These are phyloP conservation scores for Agonum fuliginosum DNA, from an alignment of 2,888 invertebrate species.

Conservation along the genomic window DNA sequence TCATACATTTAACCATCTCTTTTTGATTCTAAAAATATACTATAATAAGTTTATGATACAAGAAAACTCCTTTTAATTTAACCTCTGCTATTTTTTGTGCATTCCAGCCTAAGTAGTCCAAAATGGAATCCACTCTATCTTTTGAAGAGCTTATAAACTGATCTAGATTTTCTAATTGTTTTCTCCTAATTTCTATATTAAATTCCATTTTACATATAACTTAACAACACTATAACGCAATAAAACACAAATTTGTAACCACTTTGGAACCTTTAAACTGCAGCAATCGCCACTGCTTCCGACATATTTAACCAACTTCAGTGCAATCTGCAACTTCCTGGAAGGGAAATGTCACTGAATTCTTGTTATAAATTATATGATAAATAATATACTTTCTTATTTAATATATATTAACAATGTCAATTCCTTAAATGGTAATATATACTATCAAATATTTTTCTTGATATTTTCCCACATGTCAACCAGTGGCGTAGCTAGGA, in stretches of 20 bases:
- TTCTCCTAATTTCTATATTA: slow-evolving; percentile 71
- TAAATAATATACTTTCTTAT: no score
- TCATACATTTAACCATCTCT: slow-evolving; percentile 71
- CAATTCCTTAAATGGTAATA: no score
- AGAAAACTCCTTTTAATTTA: slow-evolving; percentile 53
- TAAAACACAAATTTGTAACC: slow-evolving; percentile 35
- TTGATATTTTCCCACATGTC: no score
- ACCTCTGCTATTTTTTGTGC: slow-evolving; percentile 68
- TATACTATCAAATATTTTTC: no score
- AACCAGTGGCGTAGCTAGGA: no score
- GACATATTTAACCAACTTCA: background rate
- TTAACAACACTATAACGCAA: slow-evolving; percentile 5
- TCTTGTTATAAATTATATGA: background rate
- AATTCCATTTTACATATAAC: slow-evolving; percentile 68
- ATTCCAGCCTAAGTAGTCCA: slow-evolving; percentile 69
- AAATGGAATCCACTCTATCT: slow-evolving; percentile 68
- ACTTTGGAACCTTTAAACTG: slow-evolving; percentile 22
- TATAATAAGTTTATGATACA: slow-evolving; percentile 22
- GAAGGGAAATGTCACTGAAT: background rate
- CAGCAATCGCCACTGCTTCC: slow-evolving; percentile 9
- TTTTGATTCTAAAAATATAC: slow-evolving; percentile 67
- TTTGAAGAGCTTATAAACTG: slow-evolving; percentile 70
- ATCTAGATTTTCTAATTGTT: slow-evolving; percentile 70
- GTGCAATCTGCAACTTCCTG: background rate
- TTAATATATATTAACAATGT: no score